Base-by-base conservation (phyloP, 2,797 vertebrate species). In the Babyrousa celebensis region DNA sequence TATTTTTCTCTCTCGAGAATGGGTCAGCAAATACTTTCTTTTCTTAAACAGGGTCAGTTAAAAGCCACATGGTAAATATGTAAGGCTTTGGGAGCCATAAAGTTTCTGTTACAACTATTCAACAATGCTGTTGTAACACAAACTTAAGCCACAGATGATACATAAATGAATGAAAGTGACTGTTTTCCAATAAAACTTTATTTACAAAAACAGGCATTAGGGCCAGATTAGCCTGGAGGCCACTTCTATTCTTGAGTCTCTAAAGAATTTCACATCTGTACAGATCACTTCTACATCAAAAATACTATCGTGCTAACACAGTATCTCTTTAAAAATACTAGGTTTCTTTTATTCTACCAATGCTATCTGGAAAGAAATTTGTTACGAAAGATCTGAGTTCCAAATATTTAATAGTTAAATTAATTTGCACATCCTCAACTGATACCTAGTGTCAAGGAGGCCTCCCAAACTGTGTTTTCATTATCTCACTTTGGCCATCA, bases 321-420 rank as follows among this genome's bases (percentile, higher is more conserved):
- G 5, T 67, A 5, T 62, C 63, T 89, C 40, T 92, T 95, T 94
- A 84, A 87, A 14, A 84, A 85, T n/a, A 65, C 12, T 77, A 75
- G 4, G 54, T 56, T 94, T 58, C 7, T 74, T 36, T 84, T 94
- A 36, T 68, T 80, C 60, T 80, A 72, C 14, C 21, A 11, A 85
- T 2, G 4, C 9, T 80, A 71, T 72, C 60, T 74, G 32, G 62
- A 60, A 95, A 84, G 10, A 89, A 95, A 72, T 36, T 91, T 12
- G 48, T 85, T 90, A 16, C n/a, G 36, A 91, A 94, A 83, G 60
- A 95, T 72, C 67, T 72, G 17, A 40, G 21, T 77, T 95, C 65
- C 43, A 94, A 93, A 85, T 21, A 87, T 78, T 95, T 84, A 93
- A 96, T 97, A 90, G 3, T 12, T 96, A 63, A 85, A 92, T 95